Evolutionary conservation across 2,888 invertebrate species (phyloP).

Genomic region (Ophioninae sp.): DNA sequence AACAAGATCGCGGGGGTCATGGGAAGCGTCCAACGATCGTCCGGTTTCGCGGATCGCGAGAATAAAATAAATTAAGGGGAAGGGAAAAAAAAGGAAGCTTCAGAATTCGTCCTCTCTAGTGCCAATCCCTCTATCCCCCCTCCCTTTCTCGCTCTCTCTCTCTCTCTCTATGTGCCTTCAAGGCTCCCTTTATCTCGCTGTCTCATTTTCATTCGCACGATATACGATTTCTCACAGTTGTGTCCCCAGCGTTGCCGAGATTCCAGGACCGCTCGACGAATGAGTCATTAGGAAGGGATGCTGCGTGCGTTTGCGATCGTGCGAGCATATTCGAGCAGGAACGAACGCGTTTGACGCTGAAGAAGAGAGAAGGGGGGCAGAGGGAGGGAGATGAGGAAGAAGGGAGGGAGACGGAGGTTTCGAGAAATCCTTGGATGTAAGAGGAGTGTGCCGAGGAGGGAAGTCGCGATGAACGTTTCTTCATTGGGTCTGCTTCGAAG

Average conservation of each 20-base stretch:
- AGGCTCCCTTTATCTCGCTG: too few relatives aligned
- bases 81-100: conserved; percentile 27
- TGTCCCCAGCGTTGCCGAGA: conserved; percentile 27
- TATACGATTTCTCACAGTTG: conserved; percentile 59
- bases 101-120: conserved; percentile 47
- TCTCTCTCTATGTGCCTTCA: too few relatives aligned
- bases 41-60: conserved; percentile 44
- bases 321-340: conserved; percentile 27
- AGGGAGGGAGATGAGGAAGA: too few relatives aligned
- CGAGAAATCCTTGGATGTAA: conserved; percentile 6
- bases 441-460: background rate
- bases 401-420: conserved; percentile 1
- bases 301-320: conserved; percentile 19
- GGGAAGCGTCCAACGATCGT: conserved; percentile 55
- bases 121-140: background rate
- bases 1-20: conserved; percentile 58
- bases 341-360: conserved; percentile 27
- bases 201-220: conserved; percentile 59
- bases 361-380: too few relatives aligned
- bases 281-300: conserved; percentile 48
- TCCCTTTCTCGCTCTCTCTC: background rate
- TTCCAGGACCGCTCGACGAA: conserved; percentile 30
- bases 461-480: background rate
- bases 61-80: conserved; percentile 35
- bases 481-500: conserved; percentile 1